Evolutionary conservation across 2,888 invertebrate species (phyloP), one percentile per base, ranked within the genome.

Genomic region (Deilephila elpenor): DNA sequence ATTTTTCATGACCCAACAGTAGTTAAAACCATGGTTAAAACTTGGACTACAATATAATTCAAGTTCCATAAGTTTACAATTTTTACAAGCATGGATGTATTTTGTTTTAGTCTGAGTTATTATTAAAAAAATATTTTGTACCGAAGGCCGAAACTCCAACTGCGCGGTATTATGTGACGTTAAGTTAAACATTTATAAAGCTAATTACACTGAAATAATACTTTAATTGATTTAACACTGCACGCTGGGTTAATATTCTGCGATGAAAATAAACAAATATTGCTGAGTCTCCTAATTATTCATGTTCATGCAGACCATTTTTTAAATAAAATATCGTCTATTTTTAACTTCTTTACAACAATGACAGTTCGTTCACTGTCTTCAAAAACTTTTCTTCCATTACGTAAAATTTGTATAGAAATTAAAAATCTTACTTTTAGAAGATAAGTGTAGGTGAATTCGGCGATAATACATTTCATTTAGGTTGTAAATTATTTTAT

Each of bases 361-460:
- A 60, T 60, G 60, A 29, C 60, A 60, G 29, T 14, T 29, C 25
- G 60, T 8, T 29, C 14, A 60, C 60, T 60, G 29, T 62, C 62
- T 32, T 19, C 34, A 34, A 19, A 62, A 62, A 62, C 37, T 44
- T 25, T 4, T 8, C n/a, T 25, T 20, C 5, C 67, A 85, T 89
- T 89, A 90, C 90, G 89, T 90, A 90, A 89, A 89, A 82, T 78
- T 80, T 80, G 71, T 79, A 79, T 37, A 2, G 78, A 76, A 74
- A 77, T 78, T 37, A 2, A 78, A 76, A 74, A 77, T 78, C 77
- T 79, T 77, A 77, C 77, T 75, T 84, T 80, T 81, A 82, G 78
- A 80, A 79, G 71, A 20, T 51, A 67, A 37, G 44, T 67, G 44
- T 67, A 67, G 20, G 67, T 67, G 67, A 67, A 67, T 25, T 37